Base-by-base conservation (phyloP, 2,113 vertebrate genomes). In the Seriola dumerili region DNA sequence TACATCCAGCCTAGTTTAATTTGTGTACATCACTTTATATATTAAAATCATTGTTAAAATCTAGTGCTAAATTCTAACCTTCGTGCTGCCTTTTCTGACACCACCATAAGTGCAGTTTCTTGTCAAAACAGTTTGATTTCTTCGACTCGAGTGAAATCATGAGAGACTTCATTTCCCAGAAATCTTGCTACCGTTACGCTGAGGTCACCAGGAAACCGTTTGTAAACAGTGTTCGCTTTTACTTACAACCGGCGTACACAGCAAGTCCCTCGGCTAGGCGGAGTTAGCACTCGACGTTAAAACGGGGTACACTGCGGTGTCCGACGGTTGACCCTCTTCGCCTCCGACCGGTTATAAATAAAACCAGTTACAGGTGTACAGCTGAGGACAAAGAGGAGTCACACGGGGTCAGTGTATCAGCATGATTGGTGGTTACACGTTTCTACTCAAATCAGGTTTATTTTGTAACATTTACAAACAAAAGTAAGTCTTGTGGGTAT, bases 141-240 rank as follows among this genome's bases (percentile, higher is more conserved):
- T 8, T 9, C 17, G 6, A 10, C 10, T 21, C 8, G 40, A 34
- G 9, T 8, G 12, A 23, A 52, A 3, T 21, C 9, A 3, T 16
- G 11, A 25, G 64, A 36, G 50, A 89, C 88, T 78, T 1, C 40
- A 86, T 78, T 64, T 78, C 87, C 89, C 92, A 91, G 63, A 81
- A 71, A 0, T 38, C 76, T 23, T 46, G 16, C 0, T 0, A 0
- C 0, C 0, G 42, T 66, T 6, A 10, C 38, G 12, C 16, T 17
- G 44, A 64, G 4, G 42, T 83, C 69, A 76, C 25, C 63, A 63
- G 85, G 84, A 90, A 89, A 80, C 19, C 1, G 21, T 0, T 13
- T 4, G 8, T 19, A 29, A 23, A 57, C 3, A 17, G 19, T 7
- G 4, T 64, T 29, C 1, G n/a, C 3, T 58, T 34, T 1, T 3